Percentiles rank a stretch among this genome's conserved stretches.
Conservation (phyloP, 2,888 invertebrate genomes). For the Exephanes ischioxanthus region DNA sequence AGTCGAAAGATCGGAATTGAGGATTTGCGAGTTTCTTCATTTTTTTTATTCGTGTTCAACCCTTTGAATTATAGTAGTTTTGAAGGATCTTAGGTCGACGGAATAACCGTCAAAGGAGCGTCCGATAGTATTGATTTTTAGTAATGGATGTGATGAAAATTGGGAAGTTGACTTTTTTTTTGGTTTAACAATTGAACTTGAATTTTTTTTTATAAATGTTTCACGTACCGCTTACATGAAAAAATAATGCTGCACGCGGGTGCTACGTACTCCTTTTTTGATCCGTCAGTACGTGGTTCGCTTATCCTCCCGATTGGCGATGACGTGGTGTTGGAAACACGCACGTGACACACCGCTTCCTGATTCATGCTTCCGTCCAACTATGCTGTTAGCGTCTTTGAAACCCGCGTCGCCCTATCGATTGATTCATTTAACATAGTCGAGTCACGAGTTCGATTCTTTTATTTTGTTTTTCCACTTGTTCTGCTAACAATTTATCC, state of each 20-base stretch:
- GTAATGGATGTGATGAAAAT: no score
- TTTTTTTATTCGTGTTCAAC: no score
- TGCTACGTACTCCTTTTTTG: neutral
- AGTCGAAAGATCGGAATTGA: no score
- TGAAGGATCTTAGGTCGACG: no score
- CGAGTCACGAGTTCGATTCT: conserved; percentile 34
- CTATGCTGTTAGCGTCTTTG: conserved; percentile 38
- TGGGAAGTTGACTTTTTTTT: no score
- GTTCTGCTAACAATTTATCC: neutral
- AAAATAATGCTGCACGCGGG: neutral
- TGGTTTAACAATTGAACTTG: no score
- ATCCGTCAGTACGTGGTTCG: neutral
- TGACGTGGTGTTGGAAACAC: conserved; percentile 56
- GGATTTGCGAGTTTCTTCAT: no score
- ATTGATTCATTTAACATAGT: conserved; percentile 56
- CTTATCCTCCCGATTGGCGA: conserved; percentile 25
- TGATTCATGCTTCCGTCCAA: conserved; percentile 64
- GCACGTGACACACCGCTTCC: conserved; percentile 67
- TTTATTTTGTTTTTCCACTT: neutral
- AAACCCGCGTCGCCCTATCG: conserved; percentile 13
- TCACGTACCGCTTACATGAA: neutral
- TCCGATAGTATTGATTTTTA: neutral
- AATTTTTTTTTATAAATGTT: neutral
- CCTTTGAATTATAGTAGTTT: no score
- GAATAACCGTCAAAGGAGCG: no score